Evolutionary conservation across 2,888 invertebrate species (phyloP), one percentile per base, ranked within the genome.

Genomic region (Melitaea athalia): DNA sequence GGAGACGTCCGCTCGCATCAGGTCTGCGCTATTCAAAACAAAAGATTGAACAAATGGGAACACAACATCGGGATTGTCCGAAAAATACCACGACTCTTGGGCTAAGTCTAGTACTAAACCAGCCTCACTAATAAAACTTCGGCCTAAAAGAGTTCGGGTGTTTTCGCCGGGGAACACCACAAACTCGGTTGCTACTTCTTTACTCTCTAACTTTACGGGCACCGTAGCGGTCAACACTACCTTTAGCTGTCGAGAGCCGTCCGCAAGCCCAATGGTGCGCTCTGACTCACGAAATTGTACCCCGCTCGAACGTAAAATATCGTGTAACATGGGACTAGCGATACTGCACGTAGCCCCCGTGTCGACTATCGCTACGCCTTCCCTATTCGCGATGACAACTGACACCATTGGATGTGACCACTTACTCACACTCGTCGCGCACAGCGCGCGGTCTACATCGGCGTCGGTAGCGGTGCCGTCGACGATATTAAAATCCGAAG

Each of bases 301-400:
- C 42, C 64, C 64, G 10, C 17, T 53, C 55, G 17, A 11, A n/a
- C 53, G 42, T 15, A 67, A 45, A 6, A 70, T 15, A 5, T 17
- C 15, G 42, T 70, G 52, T 12, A 70, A 42, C 52, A 38, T 50
- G 11, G 70, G 64, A 45, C 70, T 49, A 7, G 70, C 70, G 10
- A 67, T 64, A 38, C 62, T 57, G 14, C 68, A 59, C 0, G 68
- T 71, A 15, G 71, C 63, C 6, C 71, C 71, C 0, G 71, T 71
- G 43, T 71, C 71, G 0, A 68, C 14, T 6, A 68, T 65, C 6
- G 71, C 71, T 5, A 65, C 64, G 4, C 71, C 71, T 38, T 50
- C 11, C 6, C 12, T 24, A 33, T 63, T 59, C 6, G 59, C n/a
- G 12, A 69, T 6, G 0, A 14, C 55, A n/a, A 66, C 10, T 4